phyloP scores from a whole-genome alignment of 2,888 invertebrate genomes.

The Bombylius major region DNA sequence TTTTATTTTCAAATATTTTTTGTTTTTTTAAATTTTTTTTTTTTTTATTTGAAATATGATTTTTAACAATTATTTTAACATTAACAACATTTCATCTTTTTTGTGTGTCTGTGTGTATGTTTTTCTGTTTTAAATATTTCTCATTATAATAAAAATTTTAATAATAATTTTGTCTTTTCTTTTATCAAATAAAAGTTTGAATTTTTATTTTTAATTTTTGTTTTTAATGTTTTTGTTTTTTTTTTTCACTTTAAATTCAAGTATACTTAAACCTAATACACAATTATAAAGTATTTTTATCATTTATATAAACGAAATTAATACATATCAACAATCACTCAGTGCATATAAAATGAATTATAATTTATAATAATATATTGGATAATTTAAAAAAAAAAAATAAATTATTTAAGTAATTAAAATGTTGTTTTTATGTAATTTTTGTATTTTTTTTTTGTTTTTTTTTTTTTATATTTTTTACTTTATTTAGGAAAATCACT shows the following conservation, averaged over 20 bases:
- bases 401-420: too few relatives aligned
- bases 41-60: constrained; percentile 24
- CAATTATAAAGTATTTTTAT: too few relatives aligned
- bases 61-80: constrained; percentile 38
- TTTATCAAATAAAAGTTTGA: constrained; percentile 2
- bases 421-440: background rate
- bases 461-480: background rate
- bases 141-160: constrained; percentile 12
- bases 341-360: background rate
- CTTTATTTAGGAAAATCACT: too few relatives aligned
- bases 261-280: too few relatives aligned
- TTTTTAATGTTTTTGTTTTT: background rate
- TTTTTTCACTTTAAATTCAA: too few relatives aligned
- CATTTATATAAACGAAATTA: background rate
- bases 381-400: too few relatives aligned
- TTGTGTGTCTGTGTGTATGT: background rate
- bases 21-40: too few relatives aligned
- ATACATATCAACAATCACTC: background rate
- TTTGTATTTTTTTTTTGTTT: background rate
- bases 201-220: constrained; percentile 2
- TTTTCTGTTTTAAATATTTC: constrained; percentile 20
- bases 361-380: background rate
- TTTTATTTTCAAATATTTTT: constrained; percentile 18
- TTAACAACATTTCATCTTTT: constrained; percentile 34
- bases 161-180: background rate